Conservation (phyloP, 2,797 vertebrate genomes). For the Tokudaia tokunoshimensis region DNA sequence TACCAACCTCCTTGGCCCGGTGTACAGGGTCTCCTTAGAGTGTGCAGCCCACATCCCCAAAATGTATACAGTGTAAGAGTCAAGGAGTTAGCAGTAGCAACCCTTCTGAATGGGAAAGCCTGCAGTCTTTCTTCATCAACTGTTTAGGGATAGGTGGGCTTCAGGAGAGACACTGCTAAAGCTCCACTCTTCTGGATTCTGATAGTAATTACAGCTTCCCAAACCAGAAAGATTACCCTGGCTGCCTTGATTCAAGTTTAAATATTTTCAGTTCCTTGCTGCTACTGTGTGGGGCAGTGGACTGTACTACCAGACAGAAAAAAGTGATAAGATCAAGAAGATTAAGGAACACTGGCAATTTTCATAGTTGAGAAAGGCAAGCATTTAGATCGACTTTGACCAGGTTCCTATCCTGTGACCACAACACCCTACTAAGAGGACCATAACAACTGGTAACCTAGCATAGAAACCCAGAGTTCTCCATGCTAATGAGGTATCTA, state of each 20-base stretch:
- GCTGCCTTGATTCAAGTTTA: background rate
- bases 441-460: background rate
- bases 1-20: rapidly evolving
- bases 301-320: background rate
- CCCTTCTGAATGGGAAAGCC: rapidly evolving
- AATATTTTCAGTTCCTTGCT: background rate
- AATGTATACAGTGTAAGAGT: background rate
- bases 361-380: background rate
- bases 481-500: background rate
- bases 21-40: background rate
- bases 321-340: background rate
- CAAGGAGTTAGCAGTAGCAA: background rate
- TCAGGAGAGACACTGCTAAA: rapidly evolving
- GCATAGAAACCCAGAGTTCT: background rate
- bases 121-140: too few species aligned
- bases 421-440: background rate
- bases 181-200: background rate
- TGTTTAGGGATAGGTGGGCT: background rate
- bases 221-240: background rate
- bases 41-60: background rate
- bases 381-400: background rate
- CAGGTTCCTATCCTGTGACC: background rate
- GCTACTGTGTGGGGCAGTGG: background rate
- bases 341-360: background rate
- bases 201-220: background rate